Conservation (phyloP, 1,140 invertebrate genomes). For the Drosophila lini region DNA sequence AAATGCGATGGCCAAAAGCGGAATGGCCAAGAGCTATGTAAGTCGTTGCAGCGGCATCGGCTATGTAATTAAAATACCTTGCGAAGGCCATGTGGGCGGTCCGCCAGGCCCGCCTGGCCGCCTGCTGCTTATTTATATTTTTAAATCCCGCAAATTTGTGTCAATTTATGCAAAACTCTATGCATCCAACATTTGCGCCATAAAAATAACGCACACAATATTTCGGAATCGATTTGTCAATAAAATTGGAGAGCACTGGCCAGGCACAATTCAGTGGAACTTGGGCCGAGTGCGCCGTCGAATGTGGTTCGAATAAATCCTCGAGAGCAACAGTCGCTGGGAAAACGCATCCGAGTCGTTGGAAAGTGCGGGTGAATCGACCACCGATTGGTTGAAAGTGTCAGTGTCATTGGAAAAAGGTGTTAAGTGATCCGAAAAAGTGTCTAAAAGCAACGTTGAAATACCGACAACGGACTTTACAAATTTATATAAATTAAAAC, state of each 20-base stretch:
- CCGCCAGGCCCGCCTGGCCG: constrained; percentile 31
- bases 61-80: constrained; percentile 77
- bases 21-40: constrained; percentile 22
- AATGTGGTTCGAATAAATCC: constrained; percentile 52
- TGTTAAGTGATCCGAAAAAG: not conserved
- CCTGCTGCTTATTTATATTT: constrained; percentile 72
- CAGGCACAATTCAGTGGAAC: constrained; percentile 72
- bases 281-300: constrained; percentile 65
- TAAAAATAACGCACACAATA: constrained; percentile 52
- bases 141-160: constrained; percentile 74
- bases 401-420: constrained; percentile 6
- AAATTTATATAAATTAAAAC: not conserved
- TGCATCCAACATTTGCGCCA: constrained; percentile 52
- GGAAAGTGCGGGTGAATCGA: constrained; percentile 3
- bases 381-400: constrained; percentile 19
- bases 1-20: constrained; percentile 47
- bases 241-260: constrained; percentile 74
- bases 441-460: not conserved
- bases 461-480: not conserved
- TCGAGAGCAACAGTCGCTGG: constrained; percentile 27
- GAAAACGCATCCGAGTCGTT: constrained; percentile 30
- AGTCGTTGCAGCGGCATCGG: constrained; percentile 16
- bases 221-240: constrained; percentile 82
- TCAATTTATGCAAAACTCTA: constrained; percentile 71
- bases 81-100: constrained; percentile 64